phyloP scores from a whole-genome alignment of 2,113 vertebrate species.

The Ifrita kowaldi region DNA sequence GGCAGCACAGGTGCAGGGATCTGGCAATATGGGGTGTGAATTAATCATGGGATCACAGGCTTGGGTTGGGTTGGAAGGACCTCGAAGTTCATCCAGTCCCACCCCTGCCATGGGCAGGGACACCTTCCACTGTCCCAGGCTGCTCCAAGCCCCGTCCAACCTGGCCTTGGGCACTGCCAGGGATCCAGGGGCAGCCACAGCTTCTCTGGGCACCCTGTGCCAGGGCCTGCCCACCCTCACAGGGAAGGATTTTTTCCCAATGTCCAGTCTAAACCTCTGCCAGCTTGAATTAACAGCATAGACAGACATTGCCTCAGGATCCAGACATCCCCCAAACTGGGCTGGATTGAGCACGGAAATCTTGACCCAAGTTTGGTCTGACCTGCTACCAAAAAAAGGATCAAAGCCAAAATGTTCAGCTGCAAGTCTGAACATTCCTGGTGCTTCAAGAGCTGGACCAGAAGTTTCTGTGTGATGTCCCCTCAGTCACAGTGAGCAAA shows the following conservation, averaged over 20 bases:
- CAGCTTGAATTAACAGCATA: background rate
- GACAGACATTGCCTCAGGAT: background rate
- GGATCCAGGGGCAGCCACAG: background rate
- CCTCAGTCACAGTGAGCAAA: background rate
- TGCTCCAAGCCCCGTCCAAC: fast-evolving
- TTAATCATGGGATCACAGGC: fast-evolving
- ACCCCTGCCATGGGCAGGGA: background rate
- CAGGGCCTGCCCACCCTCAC: fast-evolving
- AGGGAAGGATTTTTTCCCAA: fast-evolving
- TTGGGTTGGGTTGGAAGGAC: background rate
- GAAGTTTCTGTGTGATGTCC: background rate
- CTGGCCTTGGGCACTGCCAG: background rate
- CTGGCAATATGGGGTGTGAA: background rate
- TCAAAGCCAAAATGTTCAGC: background rate
- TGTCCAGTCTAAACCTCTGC: background rate
- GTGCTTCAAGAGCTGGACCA: background rate
- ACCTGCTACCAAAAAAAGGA: background rate
- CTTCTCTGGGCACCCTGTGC: background rate
- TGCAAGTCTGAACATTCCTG: background rate
- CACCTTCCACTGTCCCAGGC: fast-evolving
- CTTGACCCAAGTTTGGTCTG: background rate
- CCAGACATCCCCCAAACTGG: background rate
- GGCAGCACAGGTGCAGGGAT: background rate
- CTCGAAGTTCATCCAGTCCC: fast-evolving
- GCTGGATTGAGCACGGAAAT: background rate